Evolutionary conservation across 2,113 vertebrate genomes (phyloP).

Genomic region (Cynopterus brachyotis): DNA sequence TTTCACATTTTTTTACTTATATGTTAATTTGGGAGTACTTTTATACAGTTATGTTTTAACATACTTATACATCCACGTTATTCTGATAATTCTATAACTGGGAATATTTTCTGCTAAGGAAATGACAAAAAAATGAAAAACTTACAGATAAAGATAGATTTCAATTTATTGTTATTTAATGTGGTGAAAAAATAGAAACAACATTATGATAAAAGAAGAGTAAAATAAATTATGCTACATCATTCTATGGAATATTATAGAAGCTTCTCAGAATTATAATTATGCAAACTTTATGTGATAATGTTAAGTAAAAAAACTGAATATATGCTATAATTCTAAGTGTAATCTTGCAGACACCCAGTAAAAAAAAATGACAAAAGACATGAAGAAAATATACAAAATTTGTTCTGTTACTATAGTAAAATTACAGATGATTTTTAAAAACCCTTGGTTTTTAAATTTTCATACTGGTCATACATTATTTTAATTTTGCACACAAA

Average conservation of each 20-base stretch:
- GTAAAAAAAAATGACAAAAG: neutral
- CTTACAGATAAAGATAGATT: neutral
- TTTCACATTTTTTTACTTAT: neutral
- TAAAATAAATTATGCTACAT: neutral
- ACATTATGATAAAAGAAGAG: neutral
- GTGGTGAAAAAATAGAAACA: neutral
- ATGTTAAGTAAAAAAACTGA: conserved; percentile 28
- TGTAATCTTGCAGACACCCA: neutral
- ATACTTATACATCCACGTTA: neutral
- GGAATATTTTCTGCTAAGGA: neutral
- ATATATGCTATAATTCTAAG: neutral
- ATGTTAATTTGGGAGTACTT: neutral
- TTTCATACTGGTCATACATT: neutral
- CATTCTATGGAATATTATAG: neutral
- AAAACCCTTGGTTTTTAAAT: neutral
- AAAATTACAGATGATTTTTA: neutral
- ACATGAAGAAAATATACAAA: neutral
- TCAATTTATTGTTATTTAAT: neutral
- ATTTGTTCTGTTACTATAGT: conserved; percentile 19
- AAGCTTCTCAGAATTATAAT: conserved; percentile 29
- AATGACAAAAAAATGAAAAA: conserved; percentile 17
- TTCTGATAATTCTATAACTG: neutral
- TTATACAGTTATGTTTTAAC: neutral
- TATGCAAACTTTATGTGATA: neutral
- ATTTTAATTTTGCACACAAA: conserved; percentile 28